These are phyloP conservation scores for Scatophagus argus DNA, from an alignment of 2,113 vertebrate species.

Conservation along the genomic window DNA sequence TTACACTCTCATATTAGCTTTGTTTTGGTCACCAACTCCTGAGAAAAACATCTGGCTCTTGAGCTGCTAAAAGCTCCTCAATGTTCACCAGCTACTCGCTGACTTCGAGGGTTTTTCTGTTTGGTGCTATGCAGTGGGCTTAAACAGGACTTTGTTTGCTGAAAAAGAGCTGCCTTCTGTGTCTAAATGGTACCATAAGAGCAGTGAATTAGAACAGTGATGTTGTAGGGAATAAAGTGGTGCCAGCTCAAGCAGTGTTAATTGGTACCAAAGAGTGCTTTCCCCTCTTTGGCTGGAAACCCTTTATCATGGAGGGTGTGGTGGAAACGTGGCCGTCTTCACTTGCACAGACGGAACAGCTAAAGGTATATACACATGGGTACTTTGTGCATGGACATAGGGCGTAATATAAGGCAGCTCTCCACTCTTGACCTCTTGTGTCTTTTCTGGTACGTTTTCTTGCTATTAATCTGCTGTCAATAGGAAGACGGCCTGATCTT, in stretches of 20 bases:
- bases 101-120: not conserved
- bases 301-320: not conserved
- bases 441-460: slow-evolving; percentile 8
- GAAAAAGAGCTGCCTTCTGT: not conserved
- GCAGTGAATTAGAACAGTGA: not conserved
- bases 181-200: not conserved
- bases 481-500: slow-evolving; percentile 22
- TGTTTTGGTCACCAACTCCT: no score
- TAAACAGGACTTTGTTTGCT: not conserved
- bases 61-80: no score
- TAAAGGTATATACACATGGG: not conserved
- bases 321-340: not conserved
- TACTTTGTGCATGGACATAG: not conserved
- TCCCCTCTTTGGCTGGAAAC: not conserved
- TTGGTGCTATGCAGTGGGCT: not conserved
- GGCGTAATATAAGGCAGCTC: not conserved
- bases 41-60: no score
- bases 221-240: not conserved
- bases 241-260: not conserved
- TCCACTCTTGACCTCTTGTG: slow-evolving; percentile 18
- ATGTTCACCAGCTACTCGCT: no score
- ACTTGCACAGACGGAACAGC: not conserved
- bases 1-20: not conserved
- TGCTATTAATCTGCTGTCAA: slow-evolving; percentile 24
- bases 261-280: not conserved